Evolutionary conservation across 2,888 invertebrate genomes (phyloP).

Genomic region (Augiades crinisus): DNA sequence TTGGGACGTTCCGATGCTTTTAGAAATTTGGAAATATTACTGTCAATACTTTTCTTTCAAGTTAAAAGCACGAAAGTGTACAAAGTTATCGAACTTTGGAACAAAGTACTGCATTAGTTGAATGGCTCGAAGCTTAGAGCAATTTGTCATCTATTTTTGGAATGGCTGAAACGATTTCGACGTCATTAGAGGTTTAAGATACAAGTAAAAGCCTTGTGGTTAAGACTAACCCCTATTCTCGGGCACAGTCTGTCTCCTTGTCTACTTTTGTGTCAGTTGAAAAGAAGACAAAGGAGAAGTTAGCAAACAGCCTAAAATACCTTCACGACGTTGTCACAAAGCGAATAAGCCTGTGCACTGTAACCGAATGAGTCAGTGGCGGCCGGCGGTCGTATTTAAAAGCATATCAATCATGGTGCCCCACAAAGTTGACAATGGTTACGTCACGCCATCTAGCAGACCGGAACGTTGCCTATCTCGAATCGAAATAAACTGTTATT

Average conservation of each 20-base stretch:
- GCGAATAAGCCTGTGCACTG: slow-evolving; percentile 6
- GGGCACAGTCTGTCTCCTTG: too few species aligned
- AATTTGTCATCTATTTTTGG: too few species aligned
- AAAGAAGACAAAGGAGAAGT: background rate
- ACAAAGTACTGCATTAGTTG: too few species aligned
- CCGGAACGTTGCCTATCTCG: slow-evolving; percentile 13
- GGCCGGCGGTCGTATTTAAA: slow-evolving; percentile 18
- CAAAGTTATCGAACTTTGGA: too few species aligned
- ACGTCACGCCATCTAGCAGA: slow-evolving; percentile 13
- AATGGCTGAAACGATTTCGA: too few species aligned
- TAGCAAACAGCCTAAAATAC: slow-evolving; percentile 5
- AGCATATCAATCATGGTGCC: slow-evolving; percentile 22
- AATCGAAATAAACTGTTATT: slow-evolving; percentile 11
- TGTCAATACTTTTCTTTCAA: background rate
- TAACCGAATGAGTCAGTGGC: slow-evolving; percentile 19
- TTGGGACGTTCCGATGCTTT: background rate
- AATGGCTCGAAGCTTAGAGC: too few species aligned
- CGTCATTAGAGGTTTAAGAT: too few species aligned
- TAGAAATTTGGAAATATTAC: background rate
- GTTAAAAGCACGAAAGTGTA: background rate
- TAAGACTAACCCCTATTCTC: too few species aligned
- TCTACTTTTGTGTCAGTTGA: too few species aligned
- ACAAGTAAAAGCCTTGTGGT: too few species aligned
- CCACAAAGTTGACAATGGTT: slow-evolving; percentile 23
- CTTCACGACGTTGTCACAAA: slow-evolving; percentile 15